Percentiles rank a stretch among this genome's conserved stretches.
phyloP scores from a whole-genome alignment of 2,888 invertebrate genomes.

The Entomobrya multifasciata region DNA sequence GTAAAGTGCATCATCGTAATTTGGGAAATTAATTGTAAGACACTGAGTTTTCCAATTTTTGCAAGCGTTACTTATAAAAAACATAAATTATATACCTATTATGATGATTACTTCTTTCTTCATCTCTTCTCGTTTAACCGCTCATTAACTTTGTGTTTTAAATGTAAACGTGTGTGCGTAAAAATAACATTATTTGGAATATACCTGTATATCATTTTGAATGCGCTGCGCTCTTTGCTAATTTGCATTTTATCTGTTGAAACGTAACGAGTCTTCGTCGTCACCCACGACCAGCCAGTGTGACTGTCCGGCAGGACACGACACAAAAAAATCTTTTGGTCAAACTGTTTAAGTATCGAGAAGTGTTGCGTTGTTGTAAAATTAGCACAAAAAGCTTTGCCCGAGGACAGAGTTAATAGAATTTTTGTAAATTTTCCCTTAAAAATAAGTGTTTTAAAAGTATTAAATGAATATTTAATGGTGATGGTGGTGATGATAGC shows the following conservation, averaged over 20 bases:
- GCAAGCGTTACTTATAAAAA: too few species aligned
- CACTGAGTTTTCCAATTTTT: too few species aligned
- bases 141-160: neutral
- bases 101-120: neutral
- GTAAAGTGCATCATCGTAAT: too few species aligned
- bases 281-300: neutral
- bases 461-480: neutral
- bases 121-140: neutral
- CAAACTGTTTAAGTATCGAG: neutral
- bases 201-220: neutral
- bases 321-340: neutral
- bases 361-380: neutral
- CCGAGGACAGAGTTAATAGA: constrained; percentile 2
- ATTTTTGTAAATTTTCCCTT: neutral
- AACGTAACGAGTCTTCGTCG: neutral
- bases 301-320: neutral
- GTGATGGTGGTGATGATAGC: neutral
- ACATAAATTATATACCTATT: too few species aligned
- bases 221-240: neutral
- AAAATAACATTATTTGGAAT: neutral
- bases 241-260: constrained; percentile 31
- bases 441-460: constrained; percentile 12
- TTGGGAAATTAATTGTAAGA: too few species aligned
- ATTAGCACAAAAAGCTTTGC: neutral
- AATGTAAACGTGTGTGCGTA: neutral